Percentiles rank a stretch among this genome's conserved stretches.
Evolutionary conservation across 2,888 invertebrate species (phyloP).

Genomic region (Prenolepis imparis): DNA sequence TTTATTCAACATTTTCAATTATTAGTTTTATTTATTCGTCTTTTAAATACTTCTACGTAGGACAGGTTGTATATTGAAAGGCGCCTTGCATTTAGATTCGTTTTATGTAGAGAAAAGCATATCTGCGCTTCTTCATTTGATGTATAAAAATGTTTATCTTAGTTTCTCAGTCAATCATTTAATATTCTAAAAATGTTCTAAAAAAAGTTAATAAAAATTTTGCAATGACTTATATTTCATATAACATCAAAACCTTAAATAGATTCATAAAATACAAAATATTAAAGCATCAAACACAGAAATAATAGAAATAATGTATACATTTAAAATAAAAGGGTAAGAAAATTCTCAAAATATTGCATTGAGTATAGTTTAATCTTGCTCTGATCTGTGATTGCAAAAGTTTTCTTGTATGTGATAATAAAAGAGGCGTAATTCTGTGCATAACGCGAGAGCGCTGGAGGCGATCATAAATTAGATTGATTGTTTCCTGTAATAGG

Average conservation of each 20-base stretch:
- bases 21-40: neutral
- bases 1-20: neutral
- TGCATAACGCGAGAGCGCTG: neutral
- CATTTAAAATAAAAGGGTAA: neutral
- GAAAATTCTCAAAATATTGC: neutral
- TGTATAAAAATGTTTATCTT: neutral
- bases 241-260: neutral
- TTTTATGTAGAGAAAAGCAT: neutral
- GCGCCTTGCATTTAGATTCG: neutral
- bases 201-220: neutral
- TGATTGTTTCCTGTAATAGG: conserved; percentile 10
- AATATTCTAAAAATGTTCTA: neutral
- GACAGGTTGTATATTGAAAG: neutral
- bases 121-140: neutral
- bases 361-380: neutral
- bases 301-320: neutral
- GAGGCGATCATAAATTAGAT: conserved; percentile 6
- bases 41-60: neutral
- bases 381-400: neutral
- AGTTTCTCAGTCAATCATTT: too few species aligned
- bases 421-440: neutral
- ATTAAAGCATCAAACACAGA: neutral
- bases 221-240: neutral
- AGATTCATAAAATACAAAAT: neutral
- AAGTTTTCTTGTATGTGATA: neutral